These are phyloP conservation scores for Epinephelus awoara DNA, from an alignment of 2,797 vertebrate species.

Conservation along the genomic window DNA sequence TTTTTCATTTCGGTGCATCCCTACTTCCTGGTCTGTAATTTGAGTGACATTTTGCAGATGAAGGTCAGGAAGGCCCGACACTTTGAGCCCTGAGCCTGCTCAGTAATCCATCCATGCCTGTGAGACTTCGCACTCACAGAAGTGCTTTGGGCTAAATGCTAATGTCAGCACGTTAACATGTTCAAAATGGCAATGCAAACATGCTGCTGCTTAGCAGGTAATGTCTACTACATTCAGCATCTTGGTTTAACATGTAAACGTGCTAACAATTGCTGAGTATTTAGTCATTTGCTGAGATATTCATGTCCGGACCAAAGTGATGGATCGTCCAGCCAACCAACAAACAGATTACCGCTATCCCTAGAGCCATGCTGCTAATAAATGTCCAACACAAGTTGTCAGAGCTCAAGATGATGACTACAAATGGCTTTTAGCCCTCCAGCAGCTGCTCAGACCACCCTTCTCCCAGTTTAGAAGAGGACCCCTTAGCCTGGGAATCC, in stretches of 20 bases:
- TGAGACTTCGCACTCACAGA: too few species aligned
- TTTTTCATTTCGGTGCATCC: too few species aligned
- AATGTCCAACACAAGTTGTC: neutral
- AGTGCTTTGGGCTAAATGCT: neutral
- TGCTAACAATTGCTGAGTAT: neutral
- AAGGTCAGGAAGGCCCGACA: too few species aligned
- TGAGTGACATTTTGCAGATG: too few species aligned
- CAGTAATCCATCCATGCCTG: too few species aligned
- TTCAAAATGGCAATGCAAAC: neutral
- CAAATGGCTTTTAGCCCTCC: neutral
- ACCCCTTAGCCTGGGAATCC: constrained; percentile 12
- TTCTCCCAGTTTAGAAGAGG: constrained; percentile 8
- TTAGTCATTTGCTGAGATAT: neutral
- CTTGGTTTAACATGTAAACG: neutral
- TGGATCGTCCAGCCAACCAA: too few species aligned
- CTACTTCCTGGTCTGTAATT: too few species aligned
- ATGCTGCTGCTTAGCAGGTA: neutral
- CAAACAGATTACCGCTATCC: neutral
- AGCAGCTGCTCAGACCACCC: constrained; percentile 21
- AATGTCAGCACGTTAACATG: neutral
- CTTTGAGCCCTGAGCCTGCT: too few species aligned
- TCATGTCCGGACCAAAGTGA: neutral
- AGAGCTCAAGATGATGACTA: neutral
- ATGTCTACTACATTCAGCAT: neutral
- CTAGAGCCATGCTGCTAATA: neutral